Base-by-base conservation (phyloP, 1,140 invertebrate genomes). In the Ptiloglossa arizonensis region DNA sequence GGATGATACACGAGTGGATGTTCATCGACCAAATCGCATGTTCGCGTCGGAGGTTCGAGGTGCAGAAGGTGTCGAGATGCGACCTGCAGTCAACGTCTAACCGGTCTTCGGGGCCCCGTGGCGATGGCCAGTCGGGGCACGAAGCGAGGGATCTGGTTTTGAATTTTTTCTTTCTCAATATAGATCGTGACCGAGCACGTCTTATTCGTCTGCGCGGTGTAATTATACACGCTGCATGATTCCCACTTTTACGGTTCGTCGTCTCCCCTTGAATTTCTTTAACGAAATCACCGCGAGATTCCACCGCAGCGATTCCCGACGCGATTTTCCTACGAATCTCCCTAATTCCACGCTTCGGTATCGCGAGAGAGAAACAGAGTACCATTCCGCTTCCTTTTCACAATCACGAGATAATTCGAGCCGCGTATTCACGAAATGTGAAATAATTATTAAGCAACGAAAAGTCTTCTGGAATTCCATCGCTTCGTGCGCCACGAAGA, bases 151-250 rank as follows among this genome's bases (percentile, higher is more conserved):
- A 88, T 88, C 82, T 88, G 82, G 85, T 88, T 88, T 86, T 82
- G 71, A 81, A 87, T 87, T 87, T 88, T 88, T 87, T 67, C 66
- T 71, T 67, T 87, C 85, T 86, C 77, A 60, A 86, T 87, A 88
- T 86, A 88, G 85, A 87, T 82, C 77, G 86, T 79, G 75, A 71
- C 81, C 69, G 80, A 76, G 71, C 78, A 59, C 35, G 27, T 83
- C 71, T 82, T 77, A 73, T 72, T 60, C 79, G 44, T 69, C 50
- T 11, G 67, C 59, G 35, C 56, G 44, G 73, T 81, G 68, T 87
- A 86, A 85, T 85, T 80, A 83, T 80, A 83, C 76, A 38, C 41
- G 46, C 72, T 24, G n/a, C 5, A 1, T 24, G 29, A 68, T 68
- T 46, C 72, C 32, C 17, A 22, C 41, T 46, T 57, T 68, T 59